phyloP scores from a whole-genome alignment of 2,888 invertebrate genomes.

The Rhamphomyia laevipes region DNA sequence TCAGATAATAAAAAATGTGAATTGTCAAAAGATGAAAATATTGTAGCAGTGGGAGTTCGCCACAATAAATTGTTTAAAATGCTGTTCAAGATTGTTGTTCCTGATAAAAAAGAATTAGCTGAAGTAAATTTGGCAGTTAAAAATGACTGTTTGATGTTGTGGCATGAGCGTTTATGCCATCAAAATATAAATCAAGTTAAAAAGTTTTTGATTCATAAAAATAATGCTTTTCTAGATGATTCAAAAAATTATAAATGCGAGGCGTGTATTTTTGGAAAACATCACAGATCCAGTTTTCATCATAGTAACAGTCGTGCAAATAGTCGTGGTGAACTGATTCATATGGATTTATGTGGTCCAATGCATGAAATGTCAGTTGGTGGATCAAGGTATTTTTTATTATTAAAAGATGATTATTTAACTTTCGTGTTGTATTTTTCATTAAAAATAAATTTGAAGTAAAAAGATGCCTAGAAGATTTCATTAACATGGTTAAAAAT shows the following conservation, averaged over 20 bases:
- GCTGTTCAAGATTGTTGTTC: no score
- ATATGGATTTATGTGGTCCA: slow-evolving; percentile 8
- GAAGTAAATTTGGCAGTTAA: no score
- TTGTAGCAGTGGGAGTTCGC: slow-evolving; percentile 9
- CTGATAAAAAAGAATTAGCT: no score
- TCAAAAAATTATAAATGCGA: background rate
- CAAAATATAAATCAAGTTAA: no score
- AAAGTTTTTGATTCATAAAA: no score
- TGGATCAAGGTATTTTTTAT: slow-evolving; percentile 6
- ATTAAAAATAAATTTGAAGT: no score
- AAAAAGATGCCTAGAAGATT: no score
- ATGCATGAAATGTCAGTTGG: slow-evolving; percentile 7
- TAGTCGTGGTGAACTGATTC: slow-evolving; percentile 5
- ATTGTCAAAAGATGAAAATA: background rate
- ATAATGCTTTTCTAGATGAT: background rate
- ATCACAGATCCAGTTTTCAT: background rate
- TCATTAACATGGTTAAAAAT: no score
- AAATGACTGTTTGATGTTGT: no score
- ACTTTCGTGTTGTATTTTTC: no score
- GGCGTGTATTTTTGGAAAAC: background rate
- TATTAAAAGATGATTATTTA: slow-evolving; percentile 9
- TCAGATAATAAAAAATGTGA: slow-evolving; percentile 1
- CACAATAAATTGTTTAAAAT: background rate
- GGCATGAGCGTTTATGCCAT: no score
- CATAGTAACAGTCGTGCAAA: background rate